A percentile compares a stretch with the other conserved stretches of the same genome.
phyloP scores from a whole-genome alignment of 2,797 vertebrate genomes.

The Acipenser transmontanus region DNA sequence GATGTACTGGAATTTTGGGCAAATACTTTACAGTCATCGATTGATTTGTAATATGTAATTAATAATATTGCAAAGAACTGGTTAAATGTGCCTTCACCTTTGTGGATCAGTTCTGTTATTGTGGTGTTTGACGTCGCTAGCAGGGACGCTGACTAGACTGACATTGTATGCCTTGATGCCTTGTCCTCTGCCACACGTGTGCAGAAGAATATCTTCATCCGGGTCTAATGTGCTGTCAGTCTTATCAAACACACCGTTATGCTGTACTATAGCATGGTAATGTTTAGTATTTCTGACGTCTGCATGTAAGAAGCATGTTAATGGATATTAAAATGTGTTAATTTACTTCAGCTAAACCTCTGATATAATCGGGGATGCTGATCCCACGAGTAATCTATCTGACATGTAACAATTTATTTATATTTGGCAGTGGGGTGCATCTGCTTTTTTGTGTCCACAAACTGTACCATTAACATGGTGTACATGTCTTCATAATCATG shows the following conservation, averaged over 20 bases:
- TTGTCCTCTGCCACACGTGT: slow-evolving; percentile 3
- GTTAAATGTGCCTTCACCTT: not conserved
- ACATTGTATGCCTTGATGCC: not conserved
- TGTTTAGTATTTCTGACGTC: slow-evolving; percentile 23
- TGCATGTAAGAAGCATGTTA: slow-evolving; percentile 21
- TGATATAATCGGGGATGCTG: not conserved
- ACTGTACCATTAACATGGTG: no score
- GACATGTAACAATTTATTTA: no score
- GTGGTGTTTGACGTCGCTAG: slow-evolving; percentile 22
- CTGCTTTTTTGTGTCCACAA: no score
- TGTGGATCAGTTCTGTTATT: not conserved
- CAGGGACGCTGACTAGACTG: not conserved
- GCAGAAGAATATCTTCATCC: slow-evolving; percentile 14
- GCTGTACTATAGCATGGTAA: slow-evolving; percentile 18
- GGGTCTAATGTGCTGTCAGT: slow-evolving; percentile 22
- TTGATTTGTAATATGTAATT: no score
- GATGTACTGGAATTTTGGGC: no score
- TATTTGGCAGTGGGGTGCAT: no score
- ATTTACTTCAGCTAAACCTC: not conserved
- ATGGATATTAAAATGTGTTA: not conserved
- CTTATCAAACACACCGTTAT: slow-evolving; percentile 22
- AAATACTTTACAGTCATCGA: no score
- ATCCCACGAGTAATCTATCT: no score
- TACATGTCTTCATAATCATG: no score
- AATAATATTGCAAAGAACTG: not conserved